Conservation (phyloP, 2,797 vertebrate species). For the Columba guinea region DNA sequence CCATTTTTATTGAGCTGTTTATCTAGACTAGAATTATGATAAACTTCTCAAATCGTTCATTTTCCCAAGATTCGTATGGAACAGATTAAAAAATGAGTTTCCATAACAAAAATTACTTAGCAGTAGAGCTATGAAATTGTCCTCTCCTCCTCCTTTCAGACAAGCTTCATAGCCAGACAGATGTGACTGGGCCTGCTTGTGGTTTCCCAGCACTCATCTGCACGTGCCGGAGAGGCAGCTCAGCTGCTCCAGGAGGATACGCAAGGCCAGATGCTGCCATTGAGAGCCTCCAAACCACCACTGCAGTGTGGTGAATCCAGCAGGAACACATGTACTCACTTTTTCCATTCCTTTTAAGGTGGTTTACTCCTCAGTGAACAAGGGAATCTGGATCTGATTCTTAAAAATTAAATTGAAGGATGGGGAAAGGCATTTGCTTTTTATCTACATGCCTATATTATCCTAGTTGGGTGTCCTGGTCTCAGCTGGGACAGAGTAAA, state of each 20-base stretch:
- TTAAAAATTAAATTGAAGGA: neutral
- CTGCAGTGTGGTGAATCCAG: neutral
- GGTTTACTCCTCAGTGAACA: neutral
- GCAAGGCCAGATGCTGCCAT: neutral
- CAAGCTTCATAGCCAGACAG: neutral
- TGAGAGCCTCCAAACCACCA: neutral
- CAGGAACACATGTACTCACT: neutral
- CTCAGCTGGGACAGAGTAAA: too few species aligned
- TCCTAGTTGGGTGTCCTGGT: too few species aligned
- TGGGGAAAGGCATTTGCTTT: neutral
- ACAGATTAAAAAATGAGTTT: slow-evolving; percentile 66
- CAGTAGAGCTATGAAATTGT: neutral
- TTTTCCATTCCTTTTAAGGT: slow-evolving; percentile 14
- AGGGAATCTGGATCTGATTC: neutral
- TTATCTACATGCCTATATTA: accelerated
- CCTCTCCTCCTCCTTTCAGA: slow-evolving; percentile 1
- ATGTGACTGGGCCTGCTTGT: neutral
- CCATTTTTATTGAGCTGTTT: slow-evolving; percentile 69
- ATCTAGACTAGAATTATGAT: slow-evolving; percentile 67
- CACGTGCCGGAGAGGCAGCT: neutral
- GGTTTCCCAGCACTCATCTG: neutral
- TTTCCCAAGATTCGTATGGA: slow-evolving; percentile 51
- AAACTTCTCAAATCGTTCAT: slow-evolving; percentile 47
- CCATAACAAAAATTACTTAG: slow-evolving; percentile 57
- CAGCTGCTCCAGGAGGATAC: neutral